phyloP scores from a whole-genome alignment of 2,797 vertebrate genomes.

The Artibeus lituratus region DNA sequence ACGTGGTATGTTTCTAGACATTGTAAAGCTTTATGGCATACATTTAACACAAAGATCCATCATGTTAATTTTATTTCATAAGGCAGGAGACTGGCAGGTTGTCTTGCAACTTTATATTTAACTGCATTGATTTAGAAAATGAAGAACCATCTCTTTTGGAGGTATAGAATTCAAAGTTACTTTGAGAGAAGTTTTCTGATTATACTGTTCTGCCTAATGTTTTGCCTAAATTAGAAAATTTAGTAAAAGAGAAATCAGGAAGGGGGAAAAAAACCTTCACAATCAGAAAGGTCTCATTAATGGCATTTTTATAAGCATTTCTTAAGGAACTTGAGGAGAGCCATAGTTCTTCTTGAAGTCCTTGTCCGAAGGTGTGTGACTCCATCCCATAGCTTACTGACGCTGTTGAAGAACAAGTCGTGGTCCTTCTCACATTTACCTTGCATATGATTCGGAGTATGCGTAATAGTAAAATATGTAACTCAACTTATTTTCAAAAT shows the following conservation, averaged over 20 bases:
- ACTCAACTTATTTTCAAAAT: not conserved
- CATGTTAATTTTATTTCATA: not conserved
- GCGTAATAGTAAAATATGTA: not conserved
- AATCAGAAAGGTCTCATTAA: not conserved
- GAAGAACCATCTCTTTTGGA: not conserved
- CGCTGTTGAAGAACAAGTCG: not conserved
- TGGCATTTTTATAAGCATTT: not conserved
- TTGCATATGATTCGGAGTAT: not conserved
- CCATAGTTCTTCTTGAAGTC: not conserved
- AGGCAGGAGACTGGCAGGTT: not conserved
- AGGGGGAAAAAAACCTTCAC: not conserved
- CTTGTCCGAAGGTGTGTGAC: not conserved
- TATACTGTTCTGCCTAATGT: not conserved
- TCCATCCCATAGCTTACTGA: not conserved
- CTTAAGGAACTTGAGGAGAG: not conserved
- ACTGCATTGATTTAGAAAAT: not conserved
- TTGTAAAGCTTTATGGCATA: not conserved
- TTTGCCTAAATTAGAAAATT: not conserved
- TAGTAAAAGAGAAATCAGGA: not conserved
- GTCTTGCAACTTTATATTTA: not conserved
- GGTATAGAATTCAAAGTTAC: not conserved
- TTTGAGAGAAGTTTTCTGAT: conserved; percentile 1
- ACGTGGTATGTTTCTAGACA: not conserved
- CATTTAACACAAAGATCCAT: not conserved
- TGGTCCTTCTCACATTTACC: not conserved